phyloP scores from a whole-genome alignment of 2,888 invertebrate species.

The Sarcophaga caerulescens region DNA sequence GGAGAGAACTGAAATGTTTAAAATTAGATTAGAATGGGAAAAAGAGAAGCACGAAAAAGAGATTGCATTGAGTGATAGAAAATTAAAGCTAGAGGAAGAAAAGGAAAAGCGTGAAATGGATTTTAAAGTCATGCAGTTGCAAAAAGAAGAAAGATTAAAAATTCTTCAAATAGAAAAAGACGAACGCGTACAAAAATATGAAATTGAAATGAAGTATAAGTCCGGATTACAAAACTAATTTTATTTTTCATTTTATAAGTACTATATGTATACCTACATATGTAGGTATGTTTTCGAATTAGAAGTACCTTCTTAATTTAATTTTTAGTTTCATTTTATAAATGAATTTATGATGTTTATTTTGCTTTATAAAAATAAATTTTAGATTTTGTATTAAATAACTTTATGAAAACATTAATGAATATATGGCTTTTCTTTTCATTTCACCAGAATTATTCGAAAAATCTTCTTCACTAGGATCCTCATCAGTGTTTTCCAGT shows the following conservation, averaged over 20 bases:
- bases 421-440: slow-evolving; percentile 43
- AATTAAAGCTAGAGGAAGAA: slow-evolving; percentile 14
- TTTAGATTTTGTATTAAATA: slow-evolving; percentile 2
- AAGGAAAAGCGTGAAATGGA: background rate
- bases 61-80: slow-evolving; percentile 21
- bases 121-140: background rate
- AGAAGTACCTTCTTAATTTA: background rate
- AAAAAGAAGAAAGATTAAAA: slow-evolving; percentile 12
- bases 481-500: background rate
- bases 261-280: too few species aligned
- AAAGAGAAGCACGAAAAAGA: slow-evolving; percentile 37
- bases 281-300: too few species aligned
- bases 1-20: slow-evolving; percentile 18
- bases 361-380: too few species aligned
- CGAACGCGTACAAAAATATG: slow-evolving; percentile 7
- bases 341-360: too few species aligned
- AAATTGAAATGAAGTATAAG: slow-evolving; percentile 31
- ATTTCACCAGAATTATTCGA: slow-evolving; percentile 25
- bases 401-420: slow-evolving; percentile 37
- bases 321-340: too few species aligned
- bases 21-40: slow-evolving; percentile 39
- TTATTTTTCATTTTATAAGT: too few species aligned
- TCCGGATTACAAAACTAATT: background rate
- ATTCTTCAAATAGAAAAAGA: slow-evolving; percentile 3
- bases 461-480: slow-evolving; percentile 8